Conservation (phyloP, 2,888 invertebrate genomes). For the Magallana nippona region DNA sequence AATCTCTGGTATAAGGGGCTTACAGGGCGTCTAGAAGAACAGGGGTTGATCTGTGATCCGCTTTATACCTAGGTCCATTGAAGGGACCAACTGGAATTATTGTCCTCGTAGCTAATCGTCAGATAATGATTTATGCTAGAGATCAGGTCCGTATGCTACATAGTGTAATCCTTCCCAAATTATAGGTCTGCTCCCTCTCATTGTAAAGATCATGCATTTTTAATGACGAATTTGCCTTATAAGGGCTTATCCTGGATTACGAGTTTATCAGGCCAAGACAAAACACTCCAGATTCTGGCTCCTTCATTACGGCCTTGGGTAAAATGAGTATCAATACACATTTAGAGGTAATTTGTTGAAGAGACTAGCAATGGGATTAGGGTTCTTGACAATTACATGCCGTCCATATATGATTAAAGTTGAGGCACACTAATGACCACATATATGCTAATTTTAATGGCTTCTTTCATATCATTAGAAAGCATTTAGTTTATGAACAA, state of each 20-base stretch:
- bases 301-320: not conserved
- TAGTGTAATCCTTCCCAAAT: slow-evolving; percentile 7
- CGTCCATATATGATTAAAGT: not conserved
- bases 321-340: slow-evolving; percentile 25
- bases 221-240: not conserved
- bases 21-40: slow-evolving; percentile 1
- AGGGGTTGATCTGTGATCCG: slow-evolving; percentile 18
- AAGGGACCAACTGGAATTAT: not conserved
- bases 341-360: not conserved
- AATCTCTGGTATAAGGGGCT: not conserved
- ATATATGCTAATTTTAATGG: not conserved
- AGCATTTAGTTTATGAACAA: not conserved
- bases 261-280: slow-evolving; percentile 20
- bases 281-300: not conserved
- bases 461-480: not conserved
- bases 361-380: not conserved
- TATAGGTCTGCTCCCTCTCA: not conserved
- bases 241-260: slow-evolving; percentile 18
- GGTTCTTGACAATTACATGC: not conserved
- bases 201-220: not conserved
- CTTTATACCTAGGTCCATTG: not conserved
- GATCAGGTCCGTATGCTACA: slow-evolving; percentile 2
- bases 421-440: not conserved
- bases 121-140: slow-evolving; percentile 5
- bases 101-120: not conserved